Percentiles rank a stretch among this genome's conserved stretches.
Evolutionary conservation across 1,140 invertebrate genomes (phyloP).

Genomic region (Agrypnia vestita): DNA sequence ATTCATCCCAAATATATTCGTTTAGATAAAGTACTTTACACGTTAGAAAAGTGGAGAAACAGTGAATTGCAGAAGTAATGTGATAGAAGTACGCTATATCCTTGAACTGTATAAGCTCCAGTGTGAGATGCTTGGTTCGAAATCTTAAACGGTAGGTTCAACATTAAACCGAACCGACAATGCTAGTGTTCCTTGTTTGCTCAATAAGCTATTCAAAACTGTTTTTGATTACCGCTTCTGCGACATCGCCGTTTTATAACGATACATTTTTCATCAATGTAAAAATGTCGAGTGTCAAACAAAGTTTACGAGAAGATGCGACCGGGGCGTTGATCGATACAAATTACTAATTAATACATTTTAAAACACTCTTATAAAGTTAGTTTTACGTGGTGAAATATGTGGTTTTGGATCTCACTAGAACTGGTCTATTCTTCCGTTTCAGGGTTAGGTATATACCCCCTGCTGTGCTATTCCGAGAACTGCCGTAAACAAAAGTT

Average conservation of each 20-base stretch:
- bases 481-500: not conserved
- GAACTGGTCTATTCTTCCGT: not conserved
- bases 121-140: constrained; percentile 2
- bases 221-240: not conserved
- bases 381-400: not conserved
- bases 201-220: constrained; percentile 24
- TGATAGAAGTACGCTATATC: not conserved
- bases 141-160: not conserved
- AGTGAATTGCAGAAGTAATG: constrained; percentile 9
- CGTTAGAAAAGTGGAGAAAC: constrained; percentile 39
- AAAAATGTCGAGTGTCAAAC: constrained; percentile 24
- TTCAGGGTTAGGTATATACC: constrained; percentile 33
- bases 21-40: constrained; percentile 30
- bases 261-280: not conserved
- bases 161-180: constrained; percentile 8
- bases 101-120: constrained; percentile 12
- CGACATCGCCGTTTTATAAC: not conserved
- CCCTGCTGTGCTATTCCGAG: constrained; percentile 28
- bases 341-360: not conserved
- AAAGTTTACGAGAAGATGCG: constrained; percentile 16
- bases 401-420: not conserved
- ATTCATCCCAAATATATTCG: constrained; percentile 31
- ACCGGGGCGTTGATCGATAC: constrained; percentile 28
- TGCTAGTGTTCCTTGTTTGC: constrained; percentile 24
- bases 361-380: not conserved